phyloP scores from a whole-genome alignment of 1,140 invertebrate species.

The Andrena cerasifolii region DNA sequence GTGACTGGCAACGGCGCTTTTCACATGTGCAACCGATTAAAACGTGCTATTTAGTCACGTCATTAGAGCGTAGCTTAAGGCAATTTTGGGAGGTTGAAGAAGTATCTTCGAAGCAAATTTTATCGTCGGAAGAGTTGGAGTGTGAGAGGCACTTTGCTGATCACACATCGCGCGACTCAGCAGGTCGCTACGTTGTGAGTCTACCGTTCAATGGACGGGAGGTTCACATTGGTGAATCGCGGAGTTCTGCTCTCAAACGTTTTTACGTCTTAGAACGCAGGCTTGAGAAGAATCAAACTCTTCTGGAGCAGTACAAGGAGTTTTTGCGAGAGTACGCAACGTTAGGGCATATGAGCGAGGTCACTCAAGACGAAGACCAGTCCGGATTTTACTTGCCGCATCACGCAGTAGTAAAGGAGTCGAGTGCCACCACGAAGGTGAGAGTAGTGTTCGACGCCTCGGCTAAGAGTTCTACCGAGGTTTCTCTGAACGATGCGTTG shows the following conservation, averaged over 20 bases:
- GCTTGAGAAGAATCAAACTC: neutral
- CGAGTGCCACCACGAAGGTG: neutral
- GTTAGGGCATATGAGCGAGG: conserved; percentile 3
- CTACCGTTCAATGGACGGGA: neutral
- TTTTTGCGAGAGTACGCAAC: neutral
- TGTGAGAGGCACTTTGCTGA: neutral
- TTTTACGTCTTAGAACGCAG: neutral
- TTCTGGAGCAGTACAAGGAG: neutral
- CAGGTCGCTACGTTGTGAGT: neutral
- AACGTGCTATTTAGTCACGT: too few relatives aligned
- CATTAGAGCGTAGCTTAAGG: neutral
- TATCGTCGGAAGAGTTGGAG: neutral
- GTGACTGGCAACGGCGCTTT: too few relatives aligned
- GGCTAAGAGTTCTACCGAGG: neutral
- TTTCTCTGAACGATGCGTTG: neutral
- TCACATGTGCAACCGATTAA: too few relatives aligned
- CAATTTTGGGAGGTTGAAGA: conserved; percentile 8
- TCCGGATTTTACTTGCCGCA: neutral
- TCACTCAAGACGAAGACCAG: neutral
- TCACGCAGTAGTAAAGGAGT: neutral
- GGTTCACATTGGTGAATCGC: neutral
- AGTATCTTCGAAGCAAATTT: neutral
- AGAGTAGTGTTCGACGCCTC: conserved; percentile 4
- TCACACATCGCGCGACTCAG: neutral
- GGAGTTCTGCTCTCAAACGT: neutral